phyloP scores from a whole-genome alignment of 2,888 invertebrate genomes.

The Hyposoter dolosus region DNA sequence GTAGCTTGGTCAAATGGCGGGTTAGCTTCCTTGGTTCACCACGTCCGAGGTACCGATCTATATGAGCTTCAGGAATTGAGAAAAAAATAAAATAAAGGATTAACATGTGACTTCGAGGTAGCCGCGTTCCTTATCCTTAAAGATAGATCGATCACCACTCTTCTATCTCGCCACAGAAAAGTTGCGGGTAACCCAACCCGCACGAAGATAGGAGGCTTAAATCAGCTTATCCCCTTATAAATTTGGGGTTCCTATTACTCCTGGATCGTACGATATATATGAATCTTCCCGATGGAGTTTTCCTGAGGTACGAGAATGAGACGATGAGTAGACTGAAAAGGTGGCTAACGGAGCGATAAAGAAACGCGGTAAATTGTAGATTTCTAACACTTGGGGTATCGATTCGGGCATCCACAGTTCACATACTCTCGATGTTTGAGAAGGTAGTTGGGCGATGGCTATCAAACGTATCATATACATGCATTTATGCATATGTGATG shows the following conservation, averaged over 20 bases:
- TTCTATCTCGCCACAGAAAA: constrained; percentile 28
- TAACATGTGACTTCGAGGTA: neutral
- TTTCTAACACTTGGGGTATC: constrained; percentile 43
- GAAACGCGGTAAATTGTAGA: constrained; percentile 52
- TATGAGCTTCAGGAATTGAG: neutral
- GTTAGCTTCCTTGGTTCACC: neutral
- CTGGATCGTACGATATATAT: constrained; percentile 32
- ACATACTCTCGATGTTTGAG: constrained; percentile 9
- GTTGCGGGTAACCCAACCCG: constrained; percentile 18
- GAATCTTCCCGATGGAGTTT: neutral
- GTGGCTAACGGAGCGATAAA: constrained; percentile 49
- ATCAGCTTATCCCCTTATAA: constrained; percentile 75
- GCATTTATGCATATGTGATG: constrained; percentile 1
- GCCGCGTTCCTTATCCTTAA: neutral
- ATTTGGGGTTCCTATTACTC: constrained; percentile 72
- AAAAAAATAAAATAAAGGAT: neutral
- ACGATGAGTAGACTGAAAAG: constrained; percentile 33
- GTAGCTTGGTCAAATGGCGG: neutral
- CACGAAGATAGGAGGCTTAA: constrained; percentile 66
- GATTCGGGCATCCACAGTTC: neutral
- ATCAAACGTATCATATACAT: neutral
- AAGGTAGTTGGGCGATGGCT: neutral
- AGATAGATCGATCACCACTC: neutral
- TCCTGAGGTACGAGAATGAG: constrained; percentile 26
- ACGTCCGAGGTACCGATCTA: neutral